Evolutionary conservation across 2,888 invertebrate species (phyloP).

Genomic region (Rhamnusium bicolor): DNA sequence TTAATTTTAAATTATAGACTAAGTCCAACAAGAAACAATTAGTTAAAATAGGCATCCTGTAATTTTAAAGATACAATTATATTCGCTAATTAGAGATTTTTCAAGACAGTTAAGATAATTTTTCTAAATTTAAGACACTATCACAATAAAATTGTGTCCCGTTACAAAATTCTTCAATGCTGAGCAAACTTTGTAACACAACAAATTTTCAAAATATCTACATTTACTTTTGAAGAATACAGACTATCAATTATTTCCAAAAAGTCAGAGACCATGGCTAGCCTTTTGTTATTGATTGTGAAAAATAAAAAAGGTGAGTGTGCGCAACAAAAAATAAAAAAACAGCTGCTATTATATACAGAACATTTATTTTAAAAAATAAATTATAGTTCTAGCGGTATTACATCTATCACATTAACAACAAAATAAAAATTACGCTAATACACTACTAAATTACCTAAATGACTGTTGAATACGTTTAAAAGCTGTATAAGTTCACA

Average conservation of each 20-base stretch:
- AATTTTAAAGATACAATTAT: background rate
- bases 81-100: background rate
- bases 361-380: slow-evolving; percentile 35
- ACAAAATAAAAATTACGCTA: slow-evolving; percentile 24
- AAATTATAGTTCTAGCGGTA: slow-evolving; percentile 26
- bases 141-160: slow-evolving; percentile 43
- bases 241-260: slow-evolving; percentile 29
- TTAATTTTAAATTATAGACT: background rate
- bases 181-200: background rate
- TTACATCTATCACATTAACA: slow-evolving; percentile 25
- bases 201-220: slow-evolving; percentile 13
- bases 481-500: slow-evolving; percentile 22
- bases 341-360: slow-evolving; percentile 27
- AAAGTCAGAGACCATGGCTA: background rate
- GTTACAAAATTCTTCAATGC: background rate
- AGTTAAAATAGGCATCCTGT: background rate
- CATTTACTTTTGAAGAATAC: background rate
- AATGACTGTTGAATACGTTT: background rate
- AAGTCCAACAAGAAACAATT: background rate
- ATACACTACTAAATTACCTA: slow-evolving; percentile 9
- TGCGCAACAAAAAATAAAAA: slow-evolving; percentile 7
- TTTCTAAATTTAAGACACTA: slow-evolving; percentile 49
- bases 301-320: background rate
- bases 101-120: slow-evolving; percentile 19
- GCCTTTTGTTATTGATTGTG: too few species aligned